Conservation (phyloP, 2,888 invertebrate species). For the Bhutanitis thaidina region DNA sequence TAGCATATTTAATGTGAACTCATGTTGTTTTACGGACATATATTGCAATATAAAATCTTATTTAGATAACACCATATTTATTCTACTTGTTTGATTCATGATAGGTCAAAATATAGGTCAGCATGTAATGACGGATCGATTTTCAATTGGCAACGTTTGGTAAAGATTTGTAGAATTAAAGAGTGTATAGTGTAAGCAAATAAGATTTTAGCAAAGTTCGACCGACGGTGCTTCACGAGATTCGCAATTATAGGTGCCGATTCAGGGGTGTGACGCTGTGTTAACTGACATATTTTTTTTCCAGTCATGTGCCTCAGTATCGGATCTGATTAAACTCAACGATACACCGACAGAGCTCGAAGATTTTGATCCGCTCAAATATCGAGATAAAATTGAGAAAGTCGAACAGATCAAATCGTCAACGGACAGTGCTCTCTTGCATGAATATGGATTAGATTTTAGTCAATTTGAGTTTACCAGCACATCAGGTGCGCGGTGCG, state of each 20-base stretch:
- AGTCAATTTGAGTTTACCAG: slow-evolving; percentile 66
- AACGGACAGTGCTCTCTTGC: slow-evolving; percentile 83
- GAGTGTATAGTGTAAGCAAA: neutral
- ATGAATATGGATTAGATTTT: slow-evolving; percentile 87
- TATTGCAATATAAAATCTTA: too few relatives aligned
- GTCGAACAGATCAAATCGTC: slow-evolving; percentile 58
- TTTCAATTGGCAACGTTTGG: neutral
- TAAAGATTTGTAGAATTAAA: neutral
- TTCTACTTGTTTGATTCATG: too few relatives aligned
- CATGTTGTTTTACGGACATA: too few relatives aligned
- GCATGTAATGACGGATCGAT: slow-evolving; percentile 6
- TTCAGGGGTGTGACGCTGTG: slow-evolving; percentile 26
- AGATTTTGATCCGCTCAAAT: slow-evolving; percentile 68
- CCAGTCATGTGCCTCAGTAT: slow-evolving; percentile 66
- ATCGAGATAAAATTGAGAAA: slow-evolving; percentile 54
- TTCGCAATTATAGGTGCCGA: neutral
- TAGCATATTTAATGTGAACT: too few relatives aligned
- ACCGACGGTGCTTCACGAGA: neutral
- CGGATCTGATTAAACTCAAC: slow-evolving; percentile 72
- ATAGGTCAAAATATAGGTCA: too few relatives aligned
- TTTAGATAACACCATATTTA: too few relatives aligned
- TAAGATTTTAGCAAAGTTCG: neutral
- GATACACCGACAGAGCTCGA: slow-evolving; percentile 64
- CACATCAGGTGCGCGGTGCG: slow-evolving; percentile 38
- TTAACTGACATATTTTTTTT: slow-evolving; percentile 57